Conservation (phyloP, 2,797 vertebrate genomes). For the Sebastes matsubarae region DNA sequence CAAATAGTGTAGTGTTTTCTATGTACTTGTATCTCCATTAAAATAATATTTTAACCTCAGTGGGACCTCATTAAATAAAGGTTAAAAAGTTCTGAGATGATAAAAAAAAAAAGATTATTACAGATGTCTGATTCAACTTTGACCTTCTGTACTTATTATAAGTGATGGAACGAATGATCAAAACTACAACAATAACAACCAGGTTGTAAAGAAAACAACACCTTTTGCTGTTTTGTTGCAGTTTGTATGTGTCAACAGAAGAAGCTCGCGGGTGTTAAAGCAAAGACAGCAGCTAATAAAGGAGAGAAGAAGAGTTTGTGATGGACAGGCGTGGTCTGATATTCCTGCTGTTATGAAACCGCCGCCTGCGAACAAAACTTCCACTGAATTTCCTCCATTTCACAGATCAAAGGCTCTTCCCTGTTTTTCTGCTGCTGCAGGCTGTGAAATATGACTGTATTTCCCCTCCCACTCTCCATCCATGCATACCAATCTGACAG, state of each 20-base stretch:
- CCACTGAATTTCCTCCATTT: constrained; percentile 25
- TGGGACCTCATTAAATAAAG: too few relatives aligned
- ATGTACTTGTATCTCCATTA: too few relatives aligned
- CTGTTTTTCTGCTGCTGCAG: constrained; percentile 28
- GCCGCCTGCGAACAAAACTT: constrained; percentile 37
- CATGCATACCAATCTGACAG: constrained; percentile 23
- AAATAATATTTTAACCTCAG: too few relatives aligned
- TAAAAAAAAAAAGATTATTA: not conserved
- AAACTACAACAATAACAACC: not conserved
- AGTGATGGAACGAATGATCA: not conserved
- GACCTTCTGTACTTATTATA: not conserved
- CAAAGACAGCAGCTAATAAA: not conserved
- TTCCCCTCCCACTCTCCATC: constrained; percentile 36
- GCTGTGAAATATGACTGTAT: constrained; percentile 31
- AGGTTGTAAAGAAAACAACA: not conserved
- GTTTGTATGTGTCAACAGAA: not conserved
- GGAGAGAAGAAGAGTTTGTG: not conserved
- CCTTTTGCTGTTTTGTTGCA: not conserved
- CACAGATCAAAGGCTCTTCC: constrained; percentile 60
- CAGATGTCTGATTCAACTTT: not conserved
- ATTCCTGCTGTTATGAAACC: constrained; percentile 46
- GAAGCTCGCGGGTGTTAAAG: not conserved
- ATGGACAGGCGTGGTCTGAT: not conserved
- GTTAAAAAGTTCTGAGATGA: too few relatives aligned
- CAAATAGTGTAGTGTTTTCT: too few relatives aligned